Evolutionary conservation across 2,113 vertebrate species (phyloP).

Genomic region (Sorex fumeus): DNA sequence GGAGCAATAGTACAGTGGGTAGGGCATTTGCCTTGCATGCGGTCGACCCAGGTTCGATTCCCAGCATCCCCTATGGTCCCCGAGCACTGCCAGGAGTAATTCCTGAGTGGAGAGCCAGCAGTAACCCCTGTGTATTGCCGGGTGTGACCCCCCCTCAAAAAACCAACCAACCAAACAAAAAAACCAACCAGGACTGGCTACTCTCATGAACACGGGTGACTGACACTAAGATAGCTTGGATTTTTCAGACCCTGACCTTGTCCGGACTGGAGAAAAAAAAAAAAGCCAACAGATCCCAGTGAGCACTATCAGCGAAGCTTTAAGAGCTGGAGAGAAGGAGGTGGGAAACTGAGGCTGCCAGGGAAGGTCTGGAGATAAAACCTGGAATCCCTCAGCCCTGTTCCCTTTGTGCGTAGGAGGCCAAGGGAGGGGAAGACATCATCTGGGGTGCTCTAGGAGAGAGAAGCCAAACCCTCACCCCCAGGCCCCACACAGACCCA

Average conservation of each 20-base stretch:
- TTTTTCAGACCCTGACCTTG: conserved; percentile 11
- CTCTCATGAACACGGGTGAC: not conserved
- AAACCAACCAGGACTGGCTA: not conserved
- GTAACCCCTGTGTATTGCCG: too few relatives aligned
- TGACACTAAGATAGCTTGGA: not conserved
- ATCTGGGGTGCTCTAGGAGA: not conserved
- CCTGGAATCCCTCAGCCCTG: not conserved
- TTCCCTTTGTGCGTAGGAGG: not conserved
- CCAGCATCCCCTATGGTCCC: too few relatives aligned
- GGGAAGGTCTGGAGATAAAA: not conserved
- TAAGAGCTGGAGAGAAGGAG: not conserved
- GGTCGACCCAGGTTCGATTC: too few relatives aligned
- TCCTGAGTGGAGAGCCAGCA: too few relatives aligned
- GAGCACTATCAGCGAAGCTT: conserved; percentile 12
- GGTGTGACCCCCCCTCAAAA: too few relatives aligned
- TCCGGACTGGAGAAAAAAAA: not conserved
- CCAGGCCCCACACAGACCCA: not conserved
- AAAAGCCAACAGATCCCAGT: not conserved
- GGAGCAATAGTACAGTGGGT: too few relatives aligned
- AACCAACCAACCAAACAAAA: too few relatives aligned
- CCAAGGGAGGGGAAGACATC: not conserved
- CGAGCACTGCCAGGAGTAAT: too few relatives aligned
- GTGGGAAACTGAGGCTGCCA: not conserved
- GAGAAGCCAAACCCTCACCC: not conserved
- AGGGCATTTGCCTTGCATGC: too few relatives aligned